These are phyloP conservation scores for Pelecanus crispus DNA, from an alignment of 2,113 vertebrate species.

Conservation along the genomic window DNA sequence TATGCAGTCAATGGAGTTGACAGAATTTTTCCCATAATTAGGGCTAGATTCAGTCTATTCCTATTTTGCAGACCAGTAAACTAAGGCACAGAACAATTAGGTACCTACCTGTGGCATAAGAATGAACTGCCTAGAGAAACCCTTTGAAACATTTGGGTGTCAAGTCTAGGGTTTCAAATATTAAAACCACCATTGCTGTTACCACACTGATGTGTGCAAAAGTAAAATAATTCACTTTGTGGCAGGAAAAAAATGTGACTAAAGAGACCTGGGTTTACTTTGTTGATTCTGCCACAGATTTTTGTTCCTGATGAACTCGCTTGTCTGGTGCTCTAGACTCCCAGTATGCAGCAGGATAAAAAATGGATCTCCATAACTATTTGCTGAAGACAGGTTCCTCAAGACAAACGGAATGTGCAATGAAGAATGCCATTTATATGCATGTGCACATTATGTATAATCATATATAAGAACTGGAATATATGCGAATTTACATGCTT, in stretches of 20 bases:
- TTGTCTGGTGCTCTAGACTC: neutral
- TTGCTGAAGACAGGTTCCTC: neutral
- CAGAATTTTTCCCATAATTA: neutral
- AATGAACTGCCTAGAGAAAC: neutral
- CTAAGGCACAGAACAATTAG: neutral
- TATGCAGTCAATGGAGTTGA: neutral
- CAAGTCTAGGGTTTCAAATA: neutral
- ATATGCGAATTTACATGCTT: neutral
- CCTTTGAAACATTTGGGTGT: neutral
- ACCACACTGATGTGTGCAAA: neutral
- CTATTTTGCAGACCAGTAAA: neutral
- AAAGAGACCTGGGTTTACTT: neutral
- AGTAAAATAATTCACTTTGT: neutral
- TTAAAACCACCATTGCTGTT: neutral
- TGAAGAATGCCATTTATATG: neutral
- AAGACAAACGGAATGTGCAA: neutral
- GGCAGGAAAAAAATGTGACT: neutral
- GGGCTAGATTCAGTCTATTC: neutral
- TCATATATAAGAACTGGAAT: neutral
- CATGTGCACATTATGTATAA: neutral
- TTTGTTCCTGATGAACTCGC: neutral
- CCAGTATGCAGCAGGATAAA: neutral
- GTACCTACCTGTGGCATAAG: fast-evolving
- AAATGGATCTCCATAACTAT: neutral
- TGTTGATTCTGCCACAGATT: neutral